Base-by-base conservation (phyloP, 1,140 invertebrate genomes). In the Tetragnatha versicolor region DNA sequence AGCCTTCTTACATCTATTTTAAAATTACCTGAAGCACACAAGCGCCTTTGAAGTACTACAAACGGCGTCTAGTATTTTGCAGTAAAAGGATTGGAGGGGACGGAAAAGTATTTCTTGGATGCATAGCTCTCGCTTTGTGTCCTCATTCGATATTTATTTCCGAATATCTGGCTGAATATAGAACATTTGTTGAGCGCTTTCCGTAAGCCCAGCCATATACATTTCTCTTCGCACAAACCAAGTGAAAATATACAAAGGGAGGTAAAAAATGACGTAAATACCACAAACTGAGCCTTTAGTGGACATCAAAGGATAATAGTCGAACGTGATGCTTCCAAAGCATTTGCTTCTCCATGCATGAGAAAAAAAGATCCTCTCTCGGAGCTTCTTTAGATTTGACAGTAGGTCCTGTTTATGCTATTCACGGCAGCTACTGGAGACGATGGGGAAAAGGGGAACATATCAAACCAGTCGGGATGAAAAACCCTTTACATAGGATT, bases 261-360 rank as follows among this genome's bases (percentile, higher is more conserved):
- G 37, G 68, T 70, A 55, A 70, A 68, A 70, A 70, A 70, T 70
- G 68, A 39, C 51, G 12, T 39, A 55, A 60, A 39, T 73, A 73
- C 39, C 37, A n/a, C 25, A 29, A 73, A 73, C 35, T 45, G 51
- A 73, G 58, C 69, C 69, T 73, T 73, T 60, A 60, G 53, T 45
- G n/a, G 69, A 31, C 31, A 58, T 58, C 9, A 42, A 58, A 60
- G 39, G 39, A 73, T 58, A 58, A 73, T 73, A 51, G 22, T 37
- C 17, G 42, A n/a, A 73, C 69, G 69, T 73, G 69, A 73, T 73
- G 6, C 31, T 60, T 73, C 69, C 61, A 45, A 73, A 73, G 27
- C 47, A 73, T 73, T 73, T 73, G 69, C 53, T 73, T 45, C 69
- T 31, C 55, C n/a, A 20, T 60, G 39, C 14, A 27, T 25, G 55